Percentiles rank a stretch among this genome's conserved stretches.
Conservation (phyloP, 2,888 invertebrate species). For the Aphidius colemani region DNA sequence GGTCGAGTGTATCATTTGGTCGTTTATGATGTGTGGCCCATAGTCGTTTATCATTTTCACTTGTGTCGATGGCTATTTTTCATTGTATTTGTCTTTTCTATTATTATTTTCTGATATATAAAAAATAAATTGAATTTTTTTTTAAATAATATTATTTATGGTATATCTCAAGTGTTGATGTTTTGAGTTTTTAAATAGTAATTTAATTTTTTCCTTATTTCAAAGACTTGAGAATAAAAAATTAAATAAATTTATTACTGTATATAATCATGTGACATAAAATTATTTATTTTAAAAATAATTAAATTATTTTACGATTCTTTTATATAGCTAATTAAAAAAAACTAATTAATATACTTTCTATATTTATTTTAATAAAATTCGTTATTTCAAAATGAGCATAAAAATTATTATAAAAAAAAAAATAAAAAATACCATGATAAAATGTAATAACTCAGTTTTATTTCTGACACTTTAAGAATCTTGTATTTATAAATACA, state of each 20-base stretch:
- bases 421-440: background rate
- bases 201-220: background rate
- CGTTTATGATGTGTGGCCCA: slow-evolving; percentile 48
- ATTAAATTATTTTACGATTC: too few relatives aligned
- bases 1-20: slow-evolving; percentile 54
- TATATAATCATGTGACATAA: too few relatives aligned
- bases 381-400: background rate
- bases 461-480: slow-evolving; percentile 46
- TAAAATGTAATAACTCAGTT: slow-evolving; percentile 52
- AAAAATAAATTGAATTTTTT: background rate
- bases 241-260: too few relatives aligned
- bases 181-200: background rate
- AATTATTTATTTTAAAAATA: too few relatives aligned
- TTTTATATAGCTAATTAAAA: background rate
- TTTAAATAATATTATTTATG: too few relatives aligned
- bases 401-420: background rate
- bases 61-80: slow-evolving; percentile 22
- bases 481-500: slow-evolving; percentile 25
- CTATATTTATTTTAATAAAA: background rate
- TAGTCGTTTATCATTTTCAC: slow-evolving; percentile 53
- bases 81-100: slow-evolving; percentile 11
- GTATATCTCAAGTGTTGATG: background rate
- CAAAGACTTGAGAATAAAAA: too few relatives aligned
- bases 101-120: background rate
- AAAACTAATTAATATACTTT: background rate